These are phyloP conservation scores for Lamprologus sp. DNA, from an alignment of 2,113 vertebrate genomes.

Conservation along the genomic window DNA sequence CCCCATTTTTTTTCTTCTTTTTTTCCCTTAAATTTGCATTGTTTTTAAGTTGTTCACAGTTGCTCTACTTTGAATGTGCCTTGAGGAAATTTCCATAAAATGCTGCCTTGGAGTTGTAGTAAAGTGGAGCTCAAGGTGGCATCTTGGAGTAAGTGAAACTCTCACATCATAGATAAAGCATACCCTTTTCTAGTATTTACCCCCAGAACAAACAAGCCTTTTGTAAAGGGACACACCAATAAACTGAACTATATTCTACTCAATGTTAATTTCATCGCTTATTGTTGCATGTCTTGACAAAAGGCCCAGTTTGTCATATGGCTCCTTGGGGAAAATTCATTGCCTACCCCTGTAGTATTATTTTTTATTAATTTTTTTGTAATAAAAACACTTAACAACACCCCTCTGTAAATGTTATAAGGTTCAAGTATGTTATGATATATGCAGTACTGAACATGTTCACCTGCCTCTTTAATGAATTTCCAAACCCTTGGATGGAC, in stretches of 20 bases:
- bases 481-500: not conserved
- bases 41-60: not conserved
- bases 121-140: not conserved
- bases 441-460: not conserved
- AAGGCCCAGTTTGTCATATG: not conserved
- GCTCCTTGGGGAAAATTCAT: not conserved
- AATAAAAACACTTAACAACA: accelerated
- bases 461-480: not conserved
- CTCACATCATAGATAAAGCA: not conserved
- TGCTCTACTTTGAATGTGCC: not conserved
- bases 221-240: not conserved
- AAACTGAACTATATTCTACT: not conserved
- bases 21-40: not conserved
- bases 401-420: not conserved
- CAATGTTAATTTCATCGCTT: not conserved
- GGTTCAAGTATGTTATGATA: not conserved
- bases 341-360: not conserved
- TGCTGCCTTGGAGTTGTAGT: not conserved
- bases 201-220: not conserved
- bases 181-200: not conserved
- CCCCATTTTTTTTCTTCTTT: accelerated
- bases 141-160: not conserved
- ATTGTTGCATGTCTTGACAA: not conserved
- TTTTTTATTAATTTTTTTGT: not conserved
- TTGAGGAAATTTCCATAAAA: not conserved